Base-by-base conservation (phyloP, 2,888 invertebrate genomes). In the Monopis laevigella region DNA sequence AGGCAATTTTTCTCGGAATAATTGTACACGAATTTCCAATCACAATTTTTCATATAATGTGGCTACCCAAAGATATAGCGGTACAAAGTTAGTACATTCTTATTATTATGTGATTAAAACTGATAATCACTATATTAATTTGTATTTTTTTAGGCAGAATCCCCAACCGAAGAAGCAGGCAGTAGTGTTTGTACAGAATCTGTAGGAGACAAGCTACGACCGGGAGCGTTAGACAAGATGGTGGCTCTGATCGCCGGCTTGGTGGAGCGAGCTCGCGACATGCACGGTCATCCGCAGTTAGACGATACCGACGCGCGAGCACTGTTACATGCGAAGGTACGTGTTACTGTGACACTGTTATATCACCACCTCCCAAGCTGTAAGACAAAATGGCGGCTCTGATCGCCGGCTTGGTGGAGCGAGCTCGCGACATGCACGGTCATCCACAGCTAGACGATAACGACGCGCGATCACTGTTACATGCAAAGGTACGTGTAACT, bases 351-450 rank as follows among this genome's bases (percentile, higher is more conserved):
- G n/a, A n/a, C n/a, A n/a, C n/a, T n/a, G n/a, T n/a, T n/a, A n/a
- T n/a, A n/a, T n/a, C n/a, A n/a, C n/a, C n/a, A n/a, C n/a, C n/a
- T n/a, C n/a, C n/a, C n/a, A n/a, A n/a, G n/a, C n/a, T n/a, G n/a
- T n/a, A n/a, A n/a, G 96, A 96, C 69, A 96, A 96, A 77, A 96
- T 97, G 96, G 93, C 96, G 49, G 92, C 94, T 8, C 73, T 96
- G 8, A 91, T 96, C 19, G 93, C 93, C 1, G 88, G 90, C 2
- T 82, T 96, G 11, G 93, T 95, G 26, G 96, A 97, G 66, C 88
- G 93, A 48, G 94, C 95, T 27, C 81, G 96, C 2, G 92, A 91
- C 48, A 81, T 89, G 4, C 88, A 88, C 59, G 89, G 84, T 40
- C 84, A 87, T 46, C 77, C 96, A 16, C 87, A 89, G 38, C 72